Evolutionary conservation across 2,797 vertebrate species (phyloP).

Genomic region (Pachyuromys duprasi): DNA sequence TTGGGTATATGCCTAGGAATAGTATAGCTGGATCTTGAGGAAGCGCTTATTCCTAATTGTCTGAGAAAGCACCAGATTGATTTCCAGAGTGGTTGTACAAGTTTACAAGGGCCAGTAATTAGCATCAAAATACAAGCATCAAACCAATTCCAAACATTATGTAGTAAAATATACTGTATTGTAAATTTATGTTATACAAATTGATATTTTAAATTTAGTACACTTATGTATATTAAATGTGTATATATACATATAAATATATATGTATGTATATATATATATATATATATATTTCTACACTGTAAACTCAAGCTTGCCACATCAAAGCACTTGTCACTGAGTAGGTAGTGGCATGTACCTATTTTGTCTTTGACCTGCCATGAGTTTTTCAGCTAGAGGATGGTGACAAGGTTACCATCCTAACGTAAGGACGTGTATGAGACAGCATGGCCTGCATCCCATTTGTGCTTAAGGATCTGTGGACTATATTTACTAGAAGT

Average conservation of each 20-base stretch:
- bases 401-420: neutral
- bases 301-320: neutral
- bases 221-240: no score
- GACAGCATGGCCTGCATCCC: fast-evolving
- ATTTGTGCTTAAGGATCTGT: neutral
- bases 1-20: no score
- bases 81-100: no score
- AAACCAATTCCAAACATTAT: no score
- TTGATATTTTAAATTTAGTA: neutral
- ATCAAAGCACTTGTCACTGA: neutral
- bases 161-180: neutral
- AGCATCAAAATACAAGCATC: no score
- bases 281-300: neutral
- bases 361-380: neutral
- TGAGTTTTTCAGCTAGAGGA: neutral
- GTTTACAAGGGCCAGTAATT: no score
- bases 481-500: neutral
- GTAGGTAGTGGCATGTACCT: neutral
- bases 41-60: no score
- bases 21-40: no score
- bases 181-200: no score
- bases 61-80: no score
- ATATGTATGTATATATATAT: no score
- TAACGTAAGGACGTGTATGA: fast-evolving
- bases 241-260: no score